phyloP scores from a whole-genome alignment of 2,113 vertebrate species.

The Pterocles burchelli region DNA sequence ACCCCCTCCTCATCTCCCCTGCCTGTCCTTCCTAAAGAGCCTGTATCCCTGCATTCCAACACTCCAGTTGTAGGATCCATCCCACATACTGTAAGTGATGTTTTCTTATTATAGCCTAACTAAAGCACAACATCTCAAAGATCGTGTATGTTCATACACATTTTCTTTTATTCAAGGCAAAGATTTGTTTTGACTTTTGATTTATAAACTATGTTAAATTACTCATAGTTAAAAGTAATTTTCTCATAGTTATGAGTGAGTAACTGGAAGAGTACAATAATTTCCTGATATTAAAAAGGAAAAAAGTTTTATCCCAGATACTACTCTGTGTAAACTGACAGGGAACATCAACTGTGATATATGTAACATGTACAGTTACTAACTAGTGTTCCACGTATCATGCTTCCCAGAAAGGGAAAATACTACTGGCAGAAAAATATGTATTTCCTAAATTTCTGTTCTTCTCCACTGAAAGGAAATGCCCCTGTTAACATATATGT shows the following conservation, averaged over 20 bases:
- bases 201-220: neutral
- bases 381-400: neutral
- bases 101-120: neutral
- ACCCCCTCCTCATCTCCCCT: too few relatives aligned
- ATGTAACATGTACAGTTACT: neutral
- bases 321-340: neutral
- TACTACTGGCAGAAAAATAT: neutral
- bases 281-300: neutral
- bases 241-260: neutral
- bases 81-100: neutral
- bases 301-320: neutral
- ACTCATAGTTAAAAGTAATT: neutral
- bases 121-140: neutral
- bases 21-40: too few relatives aligned
- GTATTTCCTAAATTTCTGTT: neutral
- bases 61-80: too few relatives aligned
- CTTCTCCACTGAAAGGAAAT: neutral
- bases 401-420: neutral
- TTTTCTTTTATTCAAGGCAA: neutral
- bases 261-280: neutral
- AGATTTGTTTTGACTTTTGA: neutral
- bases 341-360: neutral
- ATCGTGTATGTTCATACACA: neutral
- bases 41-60: too few relatives aligned
- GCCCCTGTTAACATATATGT: neutral